Evolutionary conservation across 2,888 invertebrate species (phyloP).

Genomic region (Lycia hirtaria): DNA sequence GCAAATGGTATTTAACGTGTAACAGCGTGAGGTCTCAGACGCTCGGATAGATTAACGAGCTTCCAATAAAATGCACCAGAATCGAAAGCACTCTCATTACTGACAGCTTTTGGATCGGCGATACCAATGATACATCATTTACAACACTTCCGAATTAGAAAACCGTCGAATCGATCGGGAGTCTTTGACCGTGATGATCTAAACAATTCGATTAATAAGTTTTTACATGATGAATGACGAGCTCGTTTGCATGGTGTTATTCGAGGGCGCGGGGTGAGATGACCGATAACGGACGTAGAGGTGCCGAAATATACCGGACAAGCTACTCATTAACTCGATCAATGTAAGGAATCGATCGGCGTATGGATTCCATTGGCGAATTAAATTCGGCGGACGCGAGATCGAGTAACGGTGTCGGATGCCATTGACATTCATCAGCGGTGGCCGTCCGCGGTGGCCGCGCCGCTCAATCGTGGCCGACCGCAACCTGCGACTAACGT

Average conservation of each 20-base stretch:
- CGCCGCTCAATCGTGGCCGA: constrained; percentile 48
- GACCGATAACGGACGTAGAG: constrained; percentile 68
- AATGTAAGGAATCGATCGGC: constrained; percentile 73
- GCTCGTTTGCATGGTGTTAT: constrained; percentile 51
- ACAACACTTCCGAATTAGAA: constrained; percentile 50
- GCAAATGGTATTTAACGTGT: constrained; percentile 69
- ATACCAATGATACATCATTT: constrained; percentile 55
- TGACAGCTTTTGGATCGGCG: constrained; percentile 57
- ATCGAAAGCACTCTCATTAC: constrained; percentile 61
- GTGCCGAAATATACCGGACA: constrained; percentile 61
- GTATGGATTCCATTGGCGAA: constrained; percentile 78
- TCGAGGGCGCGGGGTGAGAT: constrained; percentile 65
- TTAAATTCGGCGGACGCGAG: constrained; percentile 82
- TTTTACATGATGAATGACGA: constrained; percentile 59
- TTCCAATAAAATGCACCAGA: constrained; percentile 62
- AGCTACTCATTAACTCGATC: constrained; percentile 75
- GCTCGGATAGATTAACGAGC: constrained; percentile 64
- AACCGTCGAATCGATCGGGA: constrained; percentile 55
- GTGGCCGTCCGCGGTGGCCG: constrained; percentile 59
- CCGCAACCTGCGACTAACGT: constrained; percentile 49
- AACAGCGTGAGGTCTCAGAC: constrained; percentile 66
- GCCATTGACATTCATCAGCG: constrained; percentile 83
- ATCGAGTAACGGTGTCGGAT: constrained; percentile 81
- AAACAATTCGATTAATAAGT: constrained; percentile 59
- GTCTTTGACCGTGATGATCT: constrained; percentile 72